Evolutionary conservation across 1,140 invertebrate genomes (phyloP).

Genomic region (Oscheius sp.): DNA sequence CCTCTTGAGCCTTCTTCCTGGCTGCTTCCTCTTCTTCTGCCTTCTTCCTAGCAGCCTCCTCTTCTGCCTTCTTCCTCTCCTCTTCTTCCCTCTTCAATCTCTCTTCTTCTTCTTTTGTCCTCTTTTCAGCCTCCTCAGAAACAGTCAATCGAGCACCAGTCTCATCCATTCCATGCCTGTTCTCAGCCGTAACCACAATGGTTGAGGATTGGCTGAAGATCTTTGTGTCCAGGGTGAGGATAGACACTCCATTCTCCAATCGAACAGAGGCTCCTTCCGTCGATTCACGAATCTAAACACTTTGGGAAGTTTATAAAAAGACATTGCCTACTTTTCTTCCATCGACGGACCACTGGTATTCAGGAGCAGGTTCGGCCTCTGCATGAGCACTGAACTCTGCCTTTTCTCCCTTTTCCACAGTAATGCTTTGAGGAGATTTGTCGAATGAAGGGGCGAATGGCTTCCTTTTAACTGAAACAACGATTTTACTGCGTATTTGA

Average conservation of each 20-base stretch:
- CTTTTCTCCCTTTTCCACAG: constrained; percentile 47
- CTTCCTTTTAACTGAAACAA: constrained; percentile 38
- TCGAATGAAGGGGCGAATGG: constrained; percentile 47
- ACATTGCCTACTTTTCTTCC: constrained; percentile 36
- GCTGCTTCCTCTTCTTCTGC: not conserved
- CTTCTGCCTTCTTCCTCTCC: not conserved
- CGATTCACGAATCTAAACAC: constrained; percentile 15
- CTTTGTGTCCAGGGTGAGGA: constrained; percentile 50
- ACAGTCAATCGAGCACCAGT: constrained; percentile 33
- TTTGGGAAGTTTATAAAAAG: constrained; percentile 32
- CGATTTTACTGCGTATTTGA: too few relatives aligned
- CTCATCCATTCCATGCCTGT: constrained; percentile 50
- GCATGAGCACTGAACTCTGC: constrained; percentile 55
- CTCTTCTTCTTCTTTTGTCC: constrained; percentile 10
- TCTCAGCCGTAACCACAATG: constrained; percentile 49
- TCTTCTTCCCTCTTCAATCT: not conserved
- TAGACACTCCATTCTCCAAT: constrained; percentile 45
- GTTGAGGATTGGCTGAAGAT: constrained; percentile 44
- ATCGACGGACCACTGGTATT: constrained; percentile 51
- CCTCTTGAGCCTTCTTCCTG: constrained; percentile 2
- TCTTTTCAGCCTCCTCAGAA: not conserved
- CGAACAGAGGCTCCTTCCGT: constrained; percentile 36
- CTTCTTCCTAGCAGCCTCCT: not conserved
- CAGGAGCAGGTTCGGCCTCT: constrained; percentile 45
- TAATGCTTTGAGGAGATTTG: constrained; percentile 41